Evolutionary conservation across 2,888 invertebrate species (phyloP), one percentile per base, ranked within the genome.

Genomic region (Carterocephalus palaemon): DNA sequence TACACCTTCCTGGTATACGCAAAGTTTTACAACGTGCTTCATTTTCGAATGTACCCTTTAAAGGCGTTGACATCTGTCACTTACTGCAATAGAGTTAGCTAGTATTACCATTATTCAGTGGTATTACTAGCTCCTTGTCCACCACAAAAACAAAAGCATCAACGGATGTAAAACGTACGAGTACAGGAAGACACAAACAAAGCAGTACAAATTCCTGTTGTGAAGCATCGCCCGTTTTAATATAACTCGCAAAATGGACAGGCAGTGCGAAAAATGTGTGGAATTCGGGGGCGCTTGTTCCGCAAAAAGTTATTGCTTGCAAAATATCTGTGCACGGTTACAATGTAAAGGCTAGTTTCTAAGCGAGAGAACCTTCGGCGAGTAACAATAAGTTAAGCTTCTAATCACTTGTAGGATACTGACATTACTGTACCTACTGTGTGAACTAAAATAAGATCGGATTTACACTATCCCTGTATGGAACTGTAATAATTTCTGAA

Each of bases 61-160:
- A n/a, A n/a, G n/a, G n/a, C n/a, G n/a, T n/a, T n/a, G n/a, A n/a
- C n/a, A n/a, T n/a, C n/a, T n/a, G n/a, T n/a, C n/a, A n/a, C n/a
- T n/a, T n/a, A n/a, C n/a, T n/a, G n/a, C n/a, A n/a, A n/a, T n/a
- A n/a, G n/a, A 26, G 26, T 12, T 12, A 12, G 10, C 26, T 12
- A 7, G 10, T 26, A 26, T 12, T 12, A 12, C 5, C 12, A 26
- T 10, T 28, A n/a, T 2, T 28, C n/a, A 3, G 15, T 15, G 13
- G 7, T 15, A 15, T 26, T 26, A 37, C 17, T 37, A 26, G 26
- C 17, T 37, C 10, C 5, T 4, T 19, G n/a, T n/a, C n/a, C n/a
- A n/a, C n/a, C n/a, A 17, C 17, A 16, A 17, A 15, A 15, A 15
- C 52, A 55, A 54, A 55, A 49, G 45, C 23, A 9, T 32, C 7